Percentiles rank a stretch among this genome's conserved stretches.
phyloP scores from a whole-genome alignment of 2,797 vertebrate genomes.

The Poecilia picta region DNA sequence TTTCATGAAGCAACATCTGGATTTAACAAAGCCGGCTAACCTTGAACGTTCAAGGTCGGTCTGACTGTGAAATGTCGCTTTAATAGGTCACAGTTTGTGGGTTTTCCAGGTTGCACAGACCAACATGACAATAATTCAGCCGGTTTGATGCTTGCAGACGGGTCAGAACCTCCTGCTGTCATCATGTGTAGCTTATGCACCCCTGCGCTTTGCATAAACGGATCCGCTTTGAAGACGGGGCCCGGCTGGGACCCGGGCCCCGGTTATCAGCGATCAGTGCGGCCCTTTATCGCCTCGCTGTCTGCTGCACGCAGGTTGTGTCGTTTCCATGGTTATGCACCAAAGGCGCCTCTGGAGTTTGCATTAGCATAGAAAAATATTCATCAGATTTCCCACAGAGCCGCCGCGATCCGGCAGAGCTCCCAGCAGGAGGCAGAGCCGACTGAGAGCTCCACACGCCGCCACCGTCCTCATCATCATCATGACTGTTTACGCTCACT shows the following conservation, averaged over 20 bases:
- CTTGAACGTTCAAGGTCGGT: constrained; percentile 44
- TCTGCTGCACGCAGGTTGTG: constrained; percentile 62
- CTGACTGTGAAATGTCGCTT: constrained; percentile 43
- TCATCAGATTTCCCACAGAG: constrained; percentile 66
- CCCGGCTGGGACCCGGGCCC: constrained; percentile 27
- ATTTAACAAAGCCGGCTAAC: neutral
- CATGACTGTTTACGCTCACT: constrained; percentile 53
- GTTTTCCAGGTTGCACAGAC: constrained; percentile 39
- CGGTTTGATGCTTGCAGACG: constrained; percentile 37
- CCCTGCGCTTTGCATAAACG: constrained; percentile 19
- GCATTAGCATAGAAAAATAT: constrained; percentile 75
- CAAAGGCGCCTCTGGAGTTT: constrained; percentile 49
- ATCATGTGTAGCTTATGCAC: constrained; percentile 34
- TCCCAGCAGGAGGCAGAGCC: constrained; percentile 63
- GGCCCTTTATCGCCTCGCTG: constrained; percentile 42
- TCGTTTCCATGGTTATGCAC: constrained; percentile 72
- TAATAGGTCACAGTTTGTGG: constrained; percentile 31
- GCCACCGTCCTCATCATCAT: constrained; percentile 14
- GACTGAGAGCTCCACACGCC: constrained; percentile 45
- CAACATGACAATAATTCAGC: constrained; percentile 36
- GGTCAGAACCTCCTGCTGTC: constrained; percentile 14
- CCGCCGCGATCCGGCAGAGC: constrained; percentile 32
- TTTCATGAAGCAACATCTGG: constrained; percentile 3
- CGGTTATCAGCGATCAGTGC: constrained; percentile 64
- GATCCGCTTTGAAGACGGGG: constrained; percentile 65